These are phyloP conservation scores for Lophotis ruficrista DNA, from an alignment of 2,113 vertebrate species.

Conservation along the genomic window DNA sequence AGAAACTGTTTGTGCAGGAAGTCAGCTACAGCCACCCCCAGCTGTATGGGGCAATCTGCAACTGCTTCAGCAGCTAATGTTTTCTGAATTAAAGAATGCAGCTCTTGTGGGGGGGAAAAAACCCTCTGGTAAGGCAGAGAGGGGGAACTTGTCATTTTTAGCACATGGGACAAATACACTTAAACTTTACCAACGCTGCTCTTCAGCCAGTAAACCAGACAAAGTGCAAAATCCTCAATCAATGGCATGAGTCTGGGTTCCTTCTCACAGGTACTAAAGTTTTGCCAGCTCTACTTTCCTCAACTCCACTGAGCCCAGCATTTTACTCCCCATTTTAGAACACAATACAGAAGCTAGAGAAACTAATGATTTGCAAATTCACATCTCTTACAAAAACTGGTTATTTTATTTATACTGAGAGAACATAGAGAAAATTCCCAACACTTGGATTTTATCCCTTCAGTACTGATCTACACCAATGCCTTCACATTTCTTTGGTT, in stretches of 20 bases:
- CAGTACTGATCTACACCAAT: fast-evolving
- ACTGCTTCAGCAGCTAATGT: background rate
- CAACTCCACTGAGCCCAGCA: background rate
- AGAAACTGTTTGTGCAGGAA: background rate
- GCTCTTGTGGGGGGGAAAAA: background rate
- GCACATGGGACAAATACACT: background rate
- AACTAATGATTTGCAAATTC: background rate
- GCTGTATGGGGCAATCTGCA: background rate
- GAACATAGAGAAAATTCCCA: fast-evolving
- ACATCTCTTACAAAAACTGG: background rate
- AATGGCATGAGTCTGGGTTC: background rate
- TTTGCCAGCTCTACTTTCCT: background rate
- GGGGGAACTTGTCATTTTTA: background rate
- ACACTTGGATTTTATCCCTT: background rate
- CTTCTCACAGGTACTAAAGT: background rate
- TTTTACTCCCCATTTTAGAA: background rate
- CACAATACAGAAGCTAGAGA: background rate
- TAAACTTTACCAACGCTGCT: background rate
- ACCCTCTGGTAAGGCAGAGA: background rate
- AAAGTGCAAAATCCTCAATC: background rate
- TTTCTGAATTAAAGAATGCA: background rate
- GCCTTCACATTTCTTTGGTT: background rate
- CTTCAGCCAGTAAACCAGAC: background rate
- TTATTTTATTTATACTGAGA: slow-evolving; percentile 16
- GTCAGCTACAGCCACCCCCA: background rate